These are phyloP conservation scores for Eupithecia centaureata DNA, from an alignment of 2,888 invertebrate genomes.

Conservation along the genomic window DNA sequence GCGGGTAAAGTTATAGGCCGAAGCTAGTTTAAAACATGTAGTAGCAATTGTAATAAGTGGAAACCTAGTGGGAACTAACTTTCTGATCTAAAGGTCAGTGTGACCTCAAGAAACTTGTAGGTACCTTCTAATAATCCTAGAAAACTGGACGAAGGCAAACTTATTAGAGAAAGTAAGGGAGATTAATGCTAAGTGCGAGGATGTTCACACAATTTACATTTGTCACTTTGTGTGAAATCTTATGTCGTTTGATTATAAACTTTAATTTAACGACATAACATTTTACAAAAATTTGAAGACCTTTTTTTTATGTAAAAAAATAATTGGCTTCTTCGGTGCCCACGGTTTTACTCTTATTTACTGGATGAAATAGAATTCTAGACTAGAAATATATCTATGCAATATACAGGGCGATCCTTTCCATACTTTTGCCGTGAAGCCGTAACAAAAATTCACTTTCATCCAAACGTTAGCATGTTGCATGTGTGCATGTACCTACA, in stretches of 20 bases:
- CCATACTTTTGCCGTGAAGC: neutral
- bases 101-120: conserved; percentile 6
- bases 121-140: neutral
- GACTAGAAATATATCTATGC: neutral
- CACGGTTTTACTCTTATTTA: neutral
- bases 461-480: neutral
- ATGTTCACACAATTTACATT: neutral
- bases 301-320: neutral
- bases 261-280: neutral
- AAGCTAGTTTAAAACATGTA: neutral
- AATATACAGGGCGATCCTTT: neutral
- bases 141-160: conserved; percentile 1
- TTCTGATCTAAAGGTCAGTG: conserved; percentile 11
- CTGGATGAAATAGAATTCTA: too few species aligned
- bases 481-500: too few species aligned
- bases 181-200: neutral
- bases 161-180: neutral
- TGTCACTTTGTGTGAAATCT: too few species aligned
- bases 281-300: neutral
- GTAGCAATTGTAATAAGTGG: conserved; percentile 3
- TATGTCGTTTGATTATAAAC: too few species aligned
- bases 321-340: neutral
- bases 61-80: conserved; percentile 9
- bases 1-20: neutral
- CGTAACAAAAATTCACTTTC: neutral